phyloP scores from a whole-genome alignment of 2,797 vertebrate genomes.

The Manis pentadactyla region DNA sequence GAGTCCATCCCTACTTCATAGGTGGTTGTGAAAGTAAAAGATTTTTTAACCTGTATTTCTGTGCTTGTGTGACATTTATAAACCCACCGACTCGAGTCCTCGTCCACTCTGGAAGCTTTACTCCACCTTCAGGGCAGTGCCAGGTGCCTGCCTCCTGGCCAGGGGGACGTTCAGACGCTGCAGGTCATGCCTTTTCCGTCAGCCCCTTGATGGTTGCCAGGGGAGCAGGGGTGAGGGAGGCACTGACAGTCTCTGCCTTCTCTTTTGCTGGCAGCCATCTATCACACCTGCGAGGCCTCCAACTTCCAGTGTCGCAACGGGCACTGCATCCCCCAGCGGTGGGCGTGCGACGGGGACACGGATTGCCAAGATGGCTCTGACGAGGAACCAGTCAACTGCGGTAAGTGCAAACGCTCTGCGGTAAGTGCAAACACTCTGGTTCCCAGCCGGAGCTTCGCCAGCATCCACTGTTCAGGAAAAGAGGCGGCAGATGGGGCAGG shows the following conservation, averaged over 20 bases:
- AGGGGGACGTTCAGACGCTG: neutral
- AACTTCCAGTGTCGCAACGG: slow-evolving; percentile 98
- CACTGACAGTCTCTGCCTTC: neutral
- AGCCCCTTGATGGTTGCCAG: neutral
- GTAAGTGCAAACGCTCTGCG: slow-evolving; percentile 83
- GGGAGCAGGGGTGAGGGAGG: neutral
- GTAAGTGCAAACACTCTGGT: slow-evolving; percentile 80
- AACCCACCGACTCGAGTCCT: neutral
- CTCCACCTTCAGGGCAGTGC: neutral
- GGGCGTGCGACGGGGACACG: slow-evolving; percentile 96
- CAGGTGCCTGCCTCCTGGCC: neutral
- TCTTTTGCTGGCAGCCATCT: slow-evolving; percentile 89
- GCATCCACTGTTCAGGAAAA: neutral
- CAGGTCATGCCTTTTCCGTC: fast-evolving
- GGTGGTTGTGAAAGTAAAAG: neutral
- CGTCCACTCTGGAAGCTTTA: neutral
- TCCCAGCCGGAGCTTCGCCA: fast-evolving
- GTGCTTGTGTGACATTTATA: neutral
- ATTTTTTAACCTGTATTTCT: neutral
- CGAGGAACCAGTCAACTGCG: slow-evolving; percentile 92
- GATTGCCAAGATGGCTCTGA: slow-evolving; percentile 98
- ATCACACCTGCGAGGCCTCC: slow-evolving; percentile 95
- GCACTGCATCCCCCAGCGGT: slow-evolving; percentile 97
- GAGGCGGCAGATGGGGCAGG: neutral
- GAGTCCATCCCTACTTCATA: neutral